Evolutionary conservation across 1,140 invertebrate genomes (phyloP).

Genomic region (Ladona fulva): DNA sequence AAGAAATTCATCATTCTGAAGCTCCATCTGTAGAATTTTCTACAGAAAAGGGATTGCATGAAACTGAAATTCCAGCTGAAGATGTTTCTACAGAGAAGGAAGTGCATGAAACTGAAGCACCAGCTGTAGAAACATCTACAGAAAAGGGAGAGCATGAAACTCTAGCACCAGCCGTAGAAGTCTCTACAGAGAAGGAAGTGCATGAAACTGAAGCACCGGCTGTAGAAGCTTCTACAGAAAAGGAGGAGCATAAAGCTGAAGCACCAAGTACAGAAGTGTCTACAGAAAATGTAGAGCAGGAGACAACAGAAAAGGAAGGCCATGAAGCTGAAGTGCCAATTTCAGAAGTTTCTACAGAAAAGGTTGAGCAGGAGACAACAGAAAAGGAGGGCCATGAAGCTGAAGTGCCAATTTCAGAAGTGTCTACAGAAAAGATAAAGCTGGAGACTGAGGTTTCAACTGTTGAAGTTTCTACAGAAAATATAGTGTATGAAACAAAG

Average conservation of each 20-base stretch:
- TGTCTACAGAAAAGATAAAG: neutral
- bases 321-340: neutral
- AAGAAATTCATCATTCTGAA: neutral
- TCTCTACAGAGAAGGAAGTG: constrained; percentile 12
- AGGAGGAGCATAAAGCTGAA: neutral
- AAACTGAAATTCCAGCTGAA: no score
- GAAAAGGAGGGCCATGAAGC: neutral
- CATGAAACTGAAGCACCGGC: constrained; percentile 9
- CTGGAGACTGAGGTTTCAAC: neutral
- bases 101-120: constrained; percentile 13
- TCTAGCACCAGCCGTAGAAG: constrained; percentile 18
- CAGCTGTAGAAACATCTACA: constrained; percentile 6
- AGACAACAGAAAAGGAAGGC: neutral
- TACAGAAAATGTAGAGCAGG: neutral
- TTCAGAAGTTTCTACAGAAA: neutral
- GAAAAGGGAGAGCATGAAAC: constrained; percentile 11
- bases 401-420: neutral
- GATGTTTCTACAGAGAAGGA: constrained; percentile 10
- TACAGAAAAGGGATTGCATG: no score
- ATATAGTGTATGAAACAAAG: no score
- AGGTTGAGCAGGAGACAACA: neutral
- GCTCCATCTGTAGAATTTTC: neutral
- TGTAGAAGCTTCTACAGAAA: constrained; percentile 12
- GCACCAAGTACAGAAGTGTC: neutral
- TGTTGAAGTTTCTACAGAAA: constrained; percentile 20